Evolutionary conservation across 1,140 invertebrate species (phyloP), one percentile per base, ranked within the genome.

Genomic region (Caenorhabditis briggsae): DNA sequence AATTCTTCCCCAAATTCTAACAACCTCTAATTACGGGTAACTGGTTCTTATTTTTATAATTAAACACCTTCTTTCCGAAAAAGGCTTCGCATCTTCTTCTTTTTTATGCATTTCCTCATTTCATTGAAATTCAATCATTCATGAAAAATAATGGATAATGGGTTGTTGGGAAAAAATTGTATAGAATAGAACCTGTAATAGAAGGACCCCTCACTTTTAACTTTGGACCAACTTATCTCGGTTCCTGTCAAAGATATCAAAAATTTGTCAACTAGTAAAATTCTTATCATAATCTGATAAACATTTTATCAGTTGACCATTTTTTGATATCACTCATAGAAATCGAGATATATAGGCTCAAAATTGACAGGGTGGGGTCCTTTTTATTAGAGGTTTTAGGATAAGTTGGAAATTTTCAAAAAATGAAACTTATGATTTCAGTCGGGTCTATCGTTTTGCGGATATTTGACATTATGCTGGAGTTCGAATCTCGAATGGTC

Each of bases 401-500:
- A 3, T 33, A 33, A 33, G 3, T 33, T 33, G 33, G 33, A 33
- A 33, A n/a, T n/a, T n/a, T 33, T 33, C 33, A 33, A 33, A 33
- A 1, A 33, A 33, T 33, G 33, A 2, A 1, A 33, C 1, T 33
- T 33, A 2, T 74, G 23, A 46, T 82, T 88, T 61, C 82, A 88
- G 87, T 86, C 84, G 43, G 87, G 87, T 82, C 84, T 88, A n/a
- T 82, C 65, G 12, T 86, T 88, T 53, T 88, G 84, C 84, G 87
- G 87, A 43, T 88, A 88, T 74, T 43, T 88, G 20, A 55, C 84
- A 48, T 74, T 88, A 16, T 88, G 87, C 87, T 88, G 87, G 87
- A 86, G 82, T 70, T 86, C 85, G 78, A 88, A 88, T 74, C 85
- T 86, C 43, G 87, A 88, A 55, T 88, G 87, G 87, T 86, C 85